Conservation (phyloP, 1,140 invertebrate species). For the Tetragnatha versicolor region DNA sequence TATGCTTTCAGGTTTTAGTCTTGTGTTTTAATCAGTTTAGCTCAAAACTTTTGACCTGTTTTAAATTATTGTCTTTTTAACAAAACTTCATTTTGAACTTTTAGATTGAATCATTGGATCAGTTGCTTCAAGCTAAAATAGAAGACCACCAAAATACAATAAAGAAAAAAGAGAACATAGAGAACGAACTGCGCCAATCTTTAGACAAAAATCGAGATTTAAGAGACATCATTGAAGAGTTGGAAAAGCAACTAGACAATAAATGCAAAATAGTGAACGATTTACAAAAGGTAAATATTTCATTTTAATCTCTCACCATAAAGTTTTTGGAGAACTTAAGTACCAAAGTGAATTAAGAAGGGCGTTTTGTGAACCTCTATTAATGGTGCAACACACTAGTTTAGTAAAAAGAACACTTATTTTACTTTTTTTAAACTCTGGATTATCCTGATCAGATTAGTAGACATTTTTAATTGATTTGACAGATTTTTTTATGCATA, state of each 20-base stretch:
- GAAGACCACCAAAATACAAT: conserved; percentile 42
- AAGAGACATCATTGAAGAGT: conserved; percentile 49
- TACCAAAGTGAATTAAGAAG: too few species aligned
- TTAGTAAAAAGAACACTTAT: too few species aligned
- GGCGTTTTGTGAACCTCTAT: too few species aligned
- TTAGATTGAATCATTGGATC: conserved; percentile 51
- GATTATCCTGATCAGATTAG: too few species aligned
- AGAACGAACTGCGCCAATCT: conserved; percentile 43
- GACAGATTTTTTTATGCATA: too few species aligned
- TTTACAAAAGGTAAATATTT: conserved; percentile 26
- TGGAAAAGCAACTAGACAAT: conserved; percentile 41
- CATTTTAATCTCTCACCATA: too few species aligned
- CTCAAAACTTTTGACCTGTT: neutral
- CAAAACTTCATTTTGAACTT: neutral
- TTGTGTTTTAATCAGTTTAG: neutral
- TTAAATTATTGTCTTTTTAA: neutral
- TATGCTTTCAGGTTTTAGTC: too few species aligned
- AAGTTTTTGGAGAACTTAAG: too few species aligned
- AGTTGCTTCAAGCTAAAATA: conserved; percentile 23
- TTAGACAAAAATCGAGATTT: conserved; percentile 52
- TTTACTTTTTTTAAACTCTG: too few species aligned
- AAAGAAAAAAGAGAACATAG: conserved; percentile 35
- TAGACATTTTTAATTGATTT: too few species aligned
- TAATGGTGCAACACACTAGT: too few species aligned
- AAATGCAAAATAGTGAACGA: conserved; percentile 39